These are phyloP conservation scores for Lutjanus argentimaculatus DNA, from an alignment of 2,797 vertebrate genomes.

Conservation along the genomic window DNA sequence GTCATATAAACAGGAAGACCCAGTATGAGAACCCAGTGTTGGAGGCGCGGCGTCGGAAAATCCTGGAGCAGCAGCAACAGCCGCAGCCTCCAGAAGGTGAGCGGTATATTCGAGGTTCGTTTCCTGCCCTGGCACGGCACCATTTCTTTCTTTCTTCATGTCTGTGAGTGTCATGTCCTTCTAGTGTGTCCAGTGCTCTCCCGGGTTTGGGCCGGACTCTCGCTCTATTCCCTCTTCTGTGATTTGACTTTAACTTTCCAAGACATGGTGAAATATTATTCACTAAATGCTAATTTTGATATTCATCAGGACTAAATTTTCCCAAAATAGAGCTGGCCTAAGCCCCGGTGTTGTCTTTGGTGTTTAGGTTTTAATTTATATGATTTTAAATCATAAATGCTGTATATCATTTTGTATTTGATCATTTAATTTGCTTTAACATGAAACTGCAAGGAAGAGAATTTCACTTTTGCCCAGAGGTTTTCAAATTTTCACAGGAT, in stretches of 20 bases:
- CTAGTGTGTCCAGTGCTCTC: conserved; percentile 59
- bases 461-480: conserved; percentile 24
- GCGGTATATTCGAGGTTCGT: conserved; percentile 90
- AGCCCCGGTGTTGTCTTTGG: conserved; percentile 61
- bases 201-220: conserved; percentile 65
- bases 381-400: conserved; percentile 69
- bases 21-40: conserved; percentile 98
- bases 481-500: conserved; percentile 4
- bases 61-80: conserved; percentile 87
- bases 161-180: conserved; percentile 75
- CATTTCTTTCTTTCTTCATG: conserved; percentile 87
- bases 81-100: conserved; percentile 90
- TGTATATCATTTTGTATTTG: conserved; percentile 70
- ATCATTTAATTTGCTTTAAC: conserved; percentile 64
- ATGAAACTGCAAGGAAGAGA: conserved; percentile 10
- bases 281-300: conserved; percentile 8
- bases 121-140: conserved; percentile 84
- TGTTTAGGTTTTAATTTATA: conserved; percentile 72
- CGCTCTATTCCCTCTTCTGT: conserved; percentile 7
- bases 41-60: conserved; percentile 96
- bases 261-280: neutral
- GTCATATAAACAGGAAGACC: conserved; percentile 99
- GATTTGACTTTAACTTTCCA: neutral
- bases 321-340: conserved; percentile 60
- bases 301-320: neutral